phyloP scores from a whole-genome alignment of 1,140 invertebrate genomes.

The Condylostylus longicornis region DNA sequence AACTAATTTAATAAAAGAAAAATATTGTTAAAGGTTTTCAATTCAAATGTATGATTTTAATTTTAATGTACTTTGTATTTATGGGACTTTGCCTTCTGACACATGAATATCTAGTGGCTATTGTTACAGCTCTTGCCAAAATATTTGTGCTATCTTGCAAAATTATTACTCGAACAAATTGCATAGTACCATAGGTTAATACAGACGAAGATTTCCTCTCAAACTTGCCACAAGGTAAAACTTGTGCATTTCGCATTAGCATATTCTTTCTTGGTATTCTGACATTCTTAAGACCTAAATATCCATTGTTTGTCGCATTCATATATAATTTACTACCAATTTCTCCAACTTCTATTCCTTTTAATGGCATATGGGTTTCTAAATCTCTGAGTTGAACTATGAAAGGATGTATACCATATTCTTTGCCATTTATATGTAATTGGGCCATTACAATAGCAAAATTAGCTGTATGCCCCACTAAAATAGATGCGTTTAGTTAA shows the following conservation, averaged over 20 bases:
- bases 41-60: background rate
- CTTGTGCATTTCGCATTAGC: conserved; percentile 86
- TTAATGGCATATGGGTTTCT: conserved; percentile 69
- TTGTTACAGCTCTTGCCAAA: conserved; percentile 67
- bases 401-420: conserved; percentile 82
- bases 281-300: conserved; percentile 66
- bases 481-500: too few relatives aligned
- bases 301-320: conserved; percentile 83
- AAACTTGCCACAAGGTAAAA: conserved; percentile 72
- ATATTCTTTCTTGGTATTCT: conserved; percentile 75
- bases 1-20: too few relatives aligned
- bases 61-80: conserved; percentile 35
- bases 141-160: conserved; percentile 52
- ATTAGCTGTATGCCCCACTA: conserved; percentile 85
- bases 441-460: conserved; percentile 80
- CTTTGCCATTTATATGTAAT: conserved; percentile 64
- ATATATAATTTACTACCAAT: conserved; percentile 85
- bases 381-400: conserved; percentile 79
- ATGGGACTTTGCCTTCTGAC: conserved; percentile 75
- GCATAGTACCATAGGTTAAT: conserved; percentile 86
- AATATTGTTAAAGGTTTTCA: background rate
- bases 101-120: conserved; percentile 73
- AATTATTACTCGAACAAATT: conserved; percentile 74
- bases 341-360: conserved; percentile 81
- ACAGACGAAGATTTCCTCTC: conserved; percentile 67